Evolutionary conservation across 1,140 invertebrate genomes (phyloP), one percentile per base, ranked within the genome.

Genomic region (Hydropsyche tenuis): DNA sequence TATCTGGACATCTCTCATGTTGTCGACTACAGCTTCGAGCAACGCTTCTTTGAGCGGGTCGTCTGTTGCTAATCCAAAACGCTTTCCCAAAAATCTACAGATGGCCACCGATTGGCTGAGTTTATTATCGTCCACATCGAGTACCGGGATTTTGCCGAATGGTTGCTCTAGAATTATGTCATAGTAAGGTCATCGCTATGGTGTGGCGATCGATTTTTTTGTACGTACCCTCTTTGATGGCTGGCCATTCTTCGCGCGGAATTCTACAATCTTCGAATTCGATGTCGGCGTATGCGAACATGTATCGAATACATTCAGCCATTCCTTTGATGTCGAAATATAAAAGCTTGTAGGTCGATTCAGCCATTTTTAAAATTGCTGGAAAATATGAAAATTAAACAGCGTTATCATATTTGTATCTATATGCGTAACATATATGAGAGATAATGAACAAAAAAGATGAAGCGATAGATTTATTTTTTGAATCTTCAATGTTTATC

Each of bases 71-170:
- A 94, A 80, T 70, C 86, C 88, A 51, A 86, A 87, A 74, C 90
- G 84, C 78, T 88, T 90, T 6, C 91, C 92, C 16, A 93, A 81
- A 78, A 90, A 94, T 27, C 91, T 86, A 45, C 85, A 86, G 78
- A 94, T 93, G 30, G 93, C 89, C 46, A 87, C 81, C 70, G 89
- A 90, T 81, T 94, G 92, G 79, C 88, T 85, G 12, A 91, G 82
- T 65, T 85, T 80, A 78, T 90, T 89, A 9, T 90, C 92, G 78
- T 94, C 90, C 12, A 92, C 82, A 80, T 92, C 90, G 71, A 95
- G 80, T 11, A 93, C 84, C 0, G 93, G 93, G 48, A 93, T 82
- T 81, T 93, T 89, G 9, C 91, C 92, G 82, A 91, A 93, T 18
- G 92, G 92, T 83, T 88, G 90, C 25, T 82, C 91, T 18, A 82